Conservation (phyloP, 2,797 vertebrate species). For the Phataginus tricuspis region DNA sequence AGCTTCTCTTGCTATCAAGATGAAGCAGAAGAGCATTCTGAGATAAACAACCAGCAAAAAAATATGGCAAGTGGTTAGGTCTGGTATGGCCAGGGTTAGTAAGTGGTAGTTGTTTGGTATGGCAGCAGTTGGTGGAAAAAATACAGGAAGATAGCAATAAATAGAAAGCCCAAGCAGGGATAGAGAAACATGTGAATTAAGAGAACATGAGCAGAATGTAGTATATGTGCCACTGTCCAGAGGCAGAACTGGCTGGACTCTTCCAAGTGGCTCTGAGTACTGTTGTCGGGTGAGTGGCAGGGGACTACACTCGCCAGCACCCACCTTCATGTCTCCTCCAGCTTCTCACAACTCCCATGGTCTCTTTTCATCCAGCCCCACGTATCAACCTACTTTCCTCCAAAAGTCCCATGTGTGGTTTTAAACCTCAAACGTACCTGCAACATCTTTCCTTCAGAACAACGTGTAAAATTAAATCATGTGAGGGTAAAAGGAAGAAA, state of each 20-base stretch:
- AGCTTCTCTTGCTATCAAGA: neutral
- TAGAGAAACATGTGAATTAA: neutral
- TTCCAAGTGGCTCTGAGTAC: neutral
- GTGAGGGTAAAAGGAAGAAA: neutral
- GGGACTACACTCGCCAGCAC: neutral
- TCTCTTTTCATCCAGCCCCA: neutral
- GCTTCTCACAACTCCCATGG: neutral
- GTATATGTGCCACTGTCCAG: accelerated
- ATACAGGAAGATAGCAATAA: neutral
- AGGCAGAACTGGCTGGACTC: neutral
- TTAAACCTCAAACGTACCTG: neutral
- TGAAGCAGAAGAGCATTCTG: neutral
- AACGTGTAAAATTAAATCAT: neutral
- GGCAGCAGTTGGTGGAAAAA: no score
- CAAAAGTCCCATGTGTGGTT: neutral
- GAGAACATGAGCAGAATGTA: neutral
- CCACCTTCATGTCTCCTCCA: neutral
- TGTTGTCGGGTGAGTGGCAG: accelerated
- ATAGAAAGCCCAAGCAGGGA: neutral
- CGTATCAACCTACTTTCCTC: neutral
- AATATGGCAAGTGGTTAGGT: neutral
- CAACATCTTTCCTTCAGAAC: neutral
- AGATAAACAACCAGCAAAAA: neutral
- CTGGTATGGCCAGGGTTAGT: neutral
- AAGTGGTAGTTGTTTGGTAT: neutral